These are phyloP conservation scores for Apodemia mormo DNA, from an alignment of 2,888 invertebrate genomes.

Conservation along the genomic window DNA sequence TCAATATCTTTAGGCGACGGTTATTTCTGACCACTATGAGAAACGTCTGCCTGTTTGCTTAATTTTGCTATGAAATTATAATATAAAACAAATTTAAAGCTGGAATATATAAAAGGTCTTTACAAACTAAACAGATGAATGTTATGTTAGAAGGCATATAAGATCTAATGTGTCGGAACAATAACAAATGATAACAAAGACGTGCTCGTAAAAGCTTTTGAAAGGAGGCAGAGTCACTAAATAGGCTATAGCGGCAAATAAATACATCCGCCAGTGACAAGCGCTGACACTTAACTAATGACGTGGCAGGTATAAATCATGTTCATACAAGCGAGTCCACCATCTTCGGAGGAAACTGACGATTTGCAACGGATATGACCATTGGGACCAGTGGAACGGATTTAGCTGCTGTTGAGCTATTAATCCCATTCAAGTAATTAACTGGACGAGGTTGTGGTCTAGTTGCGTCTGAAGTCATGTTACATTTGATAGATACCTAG, in stretches of 20 bases:
- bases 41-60: too few species aligned
- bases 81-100: not conserved
- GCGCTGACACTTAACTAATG: conserved; percentile 72
- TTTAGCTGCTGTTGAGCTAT: conserved; percentile 28
- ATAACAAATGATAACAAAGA: conserved; percentile 1
- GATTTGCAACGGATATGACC: conserved; percentile 78
- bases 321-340: conserved; percentile 62
- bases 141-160: not conserved
- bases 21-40: too few species aligned
- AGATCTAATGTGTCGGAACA: not conserved
- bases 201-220: conserved; percentile 31
- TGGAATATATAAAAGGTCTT: not conserved
- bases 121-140: not conserved
- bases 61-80: not conserved
- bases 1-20: too few species aligned
- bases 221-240: conserved; percentile 42
- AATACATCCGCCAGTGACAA: conserved; percentile 67
- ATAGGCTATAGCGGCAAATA: conserved; percentile 63
- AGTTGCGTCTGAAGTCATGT: conserved; percentile 3
- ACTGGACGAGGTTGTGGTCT: conserved; percentile 5
- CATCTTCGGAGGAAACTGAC: conserved; percentile 65
- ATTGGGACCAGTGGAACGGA: conserved; percentile 66
- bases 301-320: conserved; percentile 79
- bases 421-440: conserved; percentile 33
- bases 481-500: too few species aligned